Base-by-base conservation (phyloP, 2,797 vertebrate genomes). In the Ctenopoma kingsleyae region DNA sequence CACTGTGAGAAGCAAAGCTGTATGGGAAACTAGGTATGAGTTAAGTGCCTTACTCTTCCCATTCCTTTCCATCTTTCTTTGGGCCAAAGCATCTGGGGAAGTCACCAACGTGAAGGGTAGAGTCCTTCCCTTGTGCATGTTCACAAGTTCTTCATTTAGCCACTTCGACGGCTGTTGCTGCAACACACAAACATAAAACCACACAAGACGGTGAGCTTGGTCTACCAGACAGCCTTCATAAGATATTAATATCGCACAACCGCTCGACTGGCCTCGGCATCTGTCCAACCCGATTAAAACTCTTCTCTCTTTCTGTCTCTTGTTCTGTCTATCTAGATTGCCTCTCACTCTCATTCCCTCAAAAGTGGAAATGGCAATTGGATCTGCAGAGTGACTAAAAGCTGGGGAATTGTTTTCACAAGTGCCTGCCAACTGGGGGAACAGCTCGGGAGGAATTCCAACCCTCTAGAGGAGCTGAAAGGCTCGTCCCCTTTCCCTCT, bases 361-460 rank as follows among this genome's bases (percentile, higher is more conserved):
- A 85, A 86, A 91, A 89, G 89, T 92, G 89, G 87, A 92, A 92
- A 93, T 88, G 89, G 90, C 90, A 90, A 93, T 91, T 89, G 86
- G 89, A 93, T 91, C 89, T 88, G 85, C 86, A 54, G 82, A 89
- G 87, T 92, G 91, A 94, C 90, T 92, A 90, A 93, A 92, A 89
- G 89, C 90, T 91, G 86, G 89, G 89, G 92, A 93, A 93, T 91
- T 93, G 85, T 92, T 92, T 92, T 93, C 86, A 93, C 92, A 93
- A 92, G 86, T 92, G 91, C 80, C 88, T 92, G 90, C 91, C 91
- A 92, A 92, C 91, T 83, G 84, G 88, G 86, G 80, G 74, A 77
- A 82, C 78, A 78, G 83, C 79, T 78, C 71, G 63, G 81, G 86
- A 88, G 87, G 86, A 92, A 92, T 92, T 91, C 90, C 90, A 90